Conservation (phyloP, 2,797 vertebrate species). For the Oreochromis mossambicus region DNA sequence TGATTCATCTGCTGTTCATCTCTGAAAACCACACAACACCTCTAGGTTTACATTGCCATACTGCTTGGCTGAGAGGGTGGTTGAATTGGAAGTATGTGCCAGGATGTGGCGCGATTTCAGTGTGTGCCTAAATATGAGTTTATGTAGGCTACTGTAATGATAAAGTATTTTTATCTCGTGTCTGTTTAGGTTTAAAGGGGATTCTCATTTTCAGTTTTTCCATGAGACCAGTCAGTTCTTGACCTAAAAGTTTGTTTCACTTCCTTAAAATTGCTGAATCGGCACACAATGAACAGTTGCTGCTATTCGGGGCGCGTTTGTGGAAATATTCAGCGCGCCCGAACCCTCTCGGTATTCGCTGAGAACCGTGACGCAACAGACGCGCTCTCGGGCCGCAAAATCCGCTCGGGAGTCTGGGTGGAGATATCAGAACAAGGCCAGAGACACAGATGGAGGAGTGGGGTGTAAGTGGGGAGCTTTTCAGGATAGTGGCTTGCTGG, state of each 20-base stretch:
- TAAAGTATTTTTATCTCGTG: neutral
- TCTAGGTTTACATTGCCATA: conserved; percentile 80
- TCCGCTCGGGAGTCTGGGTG: conserved; percentile 36
- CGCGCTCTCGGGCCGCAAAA: neutral
- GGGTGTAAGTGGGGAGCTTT: conserved; percentile 41
- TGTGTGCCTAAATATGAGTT: conserved; percentile 10
- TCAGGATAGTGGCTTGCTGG: conserved; percentile 42
- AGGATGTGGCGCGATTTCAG: conserved; percentile 11
- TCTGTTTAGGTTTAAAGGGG: neutral
- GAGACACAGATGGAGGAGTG: conserved; percentile 37
- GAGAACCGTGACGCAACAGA: conserved; percentile 51
- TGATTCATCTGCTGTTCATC: conserved; percentile 90
- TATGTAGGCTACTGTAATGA: conserved; percentile 20
- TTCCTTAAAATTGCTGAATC: conserved; percentile 15
- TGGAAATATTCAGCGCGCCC: neutral
- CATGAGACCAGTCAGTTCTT: neutral
- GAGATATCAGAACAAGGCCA: conserved; percentile 50
- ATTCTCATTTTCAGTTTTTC: neutral
- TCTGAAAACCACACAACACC: conserved; percentile 82
- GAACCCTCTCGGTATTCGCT: neutral
- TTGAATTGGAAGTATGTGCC: conserved; percentile 27
- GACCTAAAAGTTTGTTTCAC: neutral
- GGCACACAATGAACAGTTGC: neutral
- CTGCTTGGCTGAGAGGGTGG: conserved; percentile 57
- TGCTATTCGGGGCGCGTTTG: conserved; percentile 1